Conservation (phyloP, 2,113 vertebrate species). For the Sakesphorus luctuosus region DNA sequence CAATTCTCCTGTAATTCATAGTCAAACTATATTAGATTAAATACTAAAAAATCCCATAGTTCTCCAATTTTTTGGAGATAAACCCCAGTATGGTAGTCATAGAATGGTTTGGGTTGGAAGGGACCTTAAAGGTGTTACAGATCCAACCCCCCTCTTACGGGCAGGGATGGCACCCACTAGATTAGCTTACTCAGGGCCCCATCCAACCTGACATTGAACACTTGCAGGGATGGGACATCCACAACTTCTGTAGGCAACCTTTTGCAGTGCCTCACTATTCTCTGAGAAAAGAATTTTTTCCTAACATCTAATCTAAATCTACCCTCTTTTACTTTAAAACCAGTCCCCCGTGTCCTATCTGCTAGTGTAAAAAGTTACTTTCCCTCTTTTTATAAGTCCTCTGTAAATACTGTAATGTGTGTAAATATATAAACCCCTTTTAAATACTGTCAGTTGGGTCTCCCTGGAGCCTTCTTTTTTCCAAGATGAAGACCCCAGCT, state of each 20-base stretch:
- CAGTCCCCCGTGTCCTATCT: rapidly evolving
- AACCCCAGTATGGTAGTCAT: neutral
- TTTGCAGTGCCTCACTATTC: neutral
- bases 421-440: neutral
- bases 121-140: neutral
- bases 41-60: neutral
- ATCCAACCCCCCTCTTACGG: neutral
- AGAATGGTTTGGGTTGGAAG: neutral
- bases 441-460: neutral
- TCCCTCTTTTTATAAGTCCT: neutral
- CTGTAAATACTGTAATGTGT: neutral
- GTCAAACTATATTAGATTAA: neutral
- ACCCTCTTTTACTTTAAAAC: neutral
- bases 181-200: neutral
- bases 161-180: neutral
- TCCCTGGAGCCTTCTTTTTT: neutral
- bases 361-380: neutral
- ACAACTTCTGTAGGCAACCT: neutral
- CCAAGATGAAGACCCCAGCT: neutral
- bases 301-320: neutral
- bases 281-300: neutral
- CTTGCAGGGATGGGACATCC: neutral
- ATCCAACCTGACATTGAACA: neutral
- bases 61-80: neutral
- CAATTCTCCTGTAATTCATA: neutral